Evolutionary conservation across 2,888 invertebrate genomes (phyloP).

Genomic region (Alviniconcha strummeri): DNA sequence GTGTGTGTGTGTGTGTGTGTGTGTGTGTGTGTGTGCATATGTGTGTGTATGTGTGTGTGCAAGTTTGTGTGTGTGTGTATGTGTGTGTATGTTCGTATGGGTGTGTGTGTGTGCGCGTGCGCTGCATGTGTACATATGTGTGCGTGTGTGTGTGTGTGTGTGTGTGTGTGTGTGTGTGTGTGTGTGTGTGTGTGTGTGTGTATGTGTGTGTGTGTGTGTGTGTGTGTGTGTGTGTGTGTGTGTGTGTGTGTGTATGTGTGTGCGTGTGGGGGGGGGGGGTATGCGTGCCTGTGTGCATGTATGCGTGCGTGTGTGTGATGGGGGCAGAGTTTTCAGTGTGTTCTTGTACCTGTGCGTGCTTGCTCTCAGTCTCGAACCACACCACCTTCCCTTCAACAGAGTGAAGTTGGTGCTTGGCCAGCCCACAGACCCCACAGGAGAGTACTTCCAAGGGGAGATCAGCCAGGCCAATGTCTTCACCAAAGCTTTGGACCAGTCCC

Average conservation of each 20-base stretch:
- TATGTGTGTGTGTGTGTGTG: too few species aligned
- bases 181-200: too few species aligned
- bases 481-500: slow-evolving; percentile 28
- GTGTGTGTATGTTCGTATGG: background rate
- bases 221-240: too few species aligned
- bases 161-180: background rate
- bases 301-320: too few species aligned
- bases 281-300: too few species aligned
- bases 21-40: background rate
- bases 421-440: background rate
- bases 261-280: too few species aligned
- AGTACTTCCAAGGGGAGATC: slow-evolving; percentile 55
- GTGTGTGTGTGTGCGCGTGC: background rate
- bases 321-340: too few species aligned
- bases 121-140: background rate
- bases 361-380: too few species aligned
- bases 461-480: slow-evolving; percentile 56
- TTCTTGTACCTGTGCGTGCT: too few species aligned
- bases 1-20: background rate
- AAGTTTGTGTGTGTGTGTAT: background rate
- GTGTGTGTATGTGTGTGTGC: background rate
- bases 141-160: background rate
- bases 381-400: slow-evolving; percentile 13
- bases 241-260: too few species aligned
- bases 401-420: slow-evolving; percentile 37